Conservation (phyloP, 1,140 invertebrate genomes). For the Drusus annulatus region DNA sequence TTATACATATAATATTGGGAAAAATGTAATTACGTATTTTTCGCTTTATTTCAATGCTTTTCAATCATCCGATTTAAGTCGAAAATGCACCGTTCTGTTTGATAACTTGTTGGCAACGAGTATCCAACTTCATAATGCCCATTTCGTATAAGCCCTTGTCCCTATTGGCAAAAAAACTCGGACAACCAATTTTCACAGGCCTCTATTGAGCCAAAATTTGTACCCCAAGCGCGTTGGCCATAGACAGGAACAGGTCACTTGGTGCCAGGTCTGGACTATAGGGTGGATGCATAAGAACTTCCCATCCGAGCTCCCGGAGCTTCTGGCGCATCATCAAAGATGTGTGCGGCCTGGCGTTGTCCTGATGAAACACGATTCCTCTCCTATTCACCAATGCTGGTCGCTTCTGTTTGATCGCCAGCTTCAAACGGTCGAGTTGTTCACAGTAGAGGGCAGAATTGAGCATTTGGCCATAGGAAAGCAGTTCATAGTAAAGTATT, state of each 20-base stretch:
- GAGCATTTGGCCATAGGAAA: slow-evolving; percentile 2
- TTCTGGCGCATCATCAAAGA: slow-evolving; percentile 21
- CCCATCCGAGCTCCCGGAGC: slow-evolving; percentile 19
- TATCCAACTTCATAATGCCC: too few relatives aligned
- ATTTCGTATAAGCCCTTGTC: too few relatives aligned
- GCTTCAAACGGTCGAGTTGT: slow-evolving; percentile 25
- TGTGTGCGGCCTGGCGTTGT: slow-evolving; percentile 13
- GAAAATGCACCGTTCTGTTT: too few relatives aligned
- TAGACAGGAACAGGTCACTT: neutral
- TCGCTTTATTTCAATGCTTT: slow-evolving; percentile 19
- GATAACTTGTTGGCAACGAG: too few relatives aligned
- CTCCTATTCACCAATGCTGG: slow-evolving; percentile 22
- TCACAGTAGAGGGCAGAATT: slow-evolving; percentile 23
- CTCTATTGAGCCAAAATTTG: slow-evolving; percentile 20
- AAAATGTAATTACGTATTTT: slow-evolving; percentile 23
- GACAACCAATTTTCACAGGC: neutral
- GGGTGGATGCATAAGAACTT: slow-evolving; percentile 21
- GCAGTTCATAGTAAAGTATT: slow-evolving; percentile 24
- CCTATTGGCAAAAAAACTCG: too few relatives aligned
- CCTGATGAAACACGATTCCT: slow-evolving; percentile 18
- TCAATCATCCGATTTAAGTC: too few relatives aligned
- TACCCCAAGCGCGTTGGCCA: neutral
- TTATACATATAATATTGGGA: too few relatives aligned
- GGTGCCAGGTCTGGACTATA: slow-evolving; percentile 6
- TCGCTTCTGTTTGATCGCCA: slow-evolving; percentile 15